Conservation (phyloP, 2,888 invertebrate genomes). For the Watsonalla binaria region DNA sequence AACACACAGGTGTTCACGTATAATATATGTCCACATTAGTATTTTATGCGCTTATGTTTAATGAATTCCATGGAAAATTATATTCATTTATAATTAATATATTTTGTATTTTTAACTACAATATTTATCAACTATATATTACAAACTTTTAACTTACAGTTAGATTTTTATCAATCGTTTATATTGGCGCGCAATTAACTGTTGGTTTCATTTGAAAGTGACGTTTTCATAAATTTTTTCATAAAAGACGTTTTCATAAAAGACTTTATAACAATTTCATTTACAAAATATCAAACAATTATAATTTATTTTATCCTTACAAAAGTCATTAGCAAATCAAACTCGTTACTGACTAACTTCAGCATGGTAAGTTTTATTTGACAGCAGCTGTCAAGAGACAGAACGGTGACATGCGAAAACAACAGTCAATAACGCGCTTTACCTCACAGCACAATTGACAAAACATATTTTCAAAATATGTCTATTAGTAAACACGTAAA, state of each 20-base stretch:
- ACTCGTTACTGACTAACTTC: too few species aligned
- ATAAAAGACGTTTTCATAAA: not conserved
- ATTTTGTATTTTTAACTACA: constrained; percentile 77
- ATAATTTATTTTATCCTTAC: too few species aligned
- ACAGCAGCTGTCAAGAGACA: not conserved
- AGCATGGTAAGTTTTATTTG: too few species aligned
- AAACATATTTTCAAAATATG: constrained; percentile 78
- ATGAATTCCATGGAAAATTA: constrained; percentile 78
- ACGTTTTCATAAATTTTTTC: not conserved
- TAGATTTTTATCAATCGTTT: constrained; percentile 71
- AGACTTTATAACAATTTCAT: not conserved
- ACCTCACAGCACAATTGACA: constrained; percentile 77
- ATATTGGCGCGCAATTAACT: constrained; percentile 47
- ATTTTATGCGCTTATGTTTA: constrained; percentile 60
- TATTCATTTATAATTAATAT: constrained; percentile 75
- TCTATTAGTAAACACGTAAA: constrained; percentile 73
- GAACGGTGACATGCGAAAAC: constrained; percentile 22
- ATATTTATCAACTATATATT: constrained; percentile 77
- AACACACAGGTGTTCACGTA: constrained; percentile 7
- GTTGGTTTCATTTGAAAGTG: constrained; percentile 32
- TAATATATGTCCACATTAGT: constrained; percentile 36
- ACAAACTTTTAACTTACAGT: constrained; percentile 73
- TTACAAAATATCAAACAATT: not conserved
- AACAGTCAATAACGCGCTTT: constrained; percentile 50
- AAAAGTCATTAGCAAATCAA: too few species aligned